Evolutionary conservation across 2,113 vertebrate genomes (phyloP).

Genomic region (Austrofundulus limnaeus): DNA sequence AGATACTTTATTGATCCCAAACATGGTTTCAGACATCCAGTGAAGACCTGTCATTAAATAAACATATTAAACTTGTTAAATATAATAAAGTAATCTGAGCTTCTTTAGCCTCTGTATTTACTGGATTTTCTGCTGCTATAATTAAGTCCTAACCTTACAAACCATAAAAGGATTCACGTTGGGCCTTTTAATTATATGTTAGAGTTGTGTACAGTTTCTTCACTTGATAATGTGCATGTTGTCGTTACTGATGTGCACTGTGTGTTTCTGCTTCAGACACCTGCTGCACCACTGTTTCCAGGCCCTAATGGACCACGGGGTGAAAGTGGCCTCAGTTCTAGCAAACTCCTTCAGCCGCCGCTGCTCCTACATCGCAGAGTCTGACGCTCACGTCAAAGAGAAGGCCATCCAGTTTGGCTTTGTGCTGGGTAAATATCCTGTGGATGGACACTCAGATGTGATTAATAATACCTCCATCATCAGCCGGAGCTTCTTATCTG

Average conservation of each 20-base stretch:
- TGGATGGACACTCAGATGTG: background rate
- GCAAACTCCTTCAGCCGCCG: constrained; percentile 97
- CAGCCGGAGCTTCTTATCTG: background rate
- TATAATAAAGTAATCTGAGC: too few relatives aligned
- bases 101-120: too few relatives aligned
- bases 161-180: too few relatives aligned
- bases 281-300: constrained; percentile 99
- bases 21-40: too few relatives aligned
- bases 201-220: background rate
- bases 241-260: background rate
- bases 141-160: too few relatives aligned
- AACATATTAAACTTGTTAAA: too few relatives aligned
- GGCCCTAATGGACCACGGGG: constrained; percentile 98
- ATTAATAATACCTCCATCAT: too few relatives aligned
- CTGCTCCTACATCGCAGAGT: constrained; percentile 97
- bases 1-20: too few relatives aligned
- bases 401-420: constrained; percentile 98
- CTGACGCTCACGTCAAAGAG: constrained; percentile 93
- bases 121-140: too few relatives aligned
- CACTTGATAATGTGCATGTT: background rate
- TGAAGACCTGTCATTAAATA: too few relatives aligned
- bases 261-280: constrained; percentile 79
- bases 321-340: constrained; percentile 96
- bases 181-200: background rate
- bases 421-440: constrained; percentile 85